Evolutionary conservation across 2,888 invertebrate species (phyloP).

Genomic region (Cotesia congregata): DNA sequence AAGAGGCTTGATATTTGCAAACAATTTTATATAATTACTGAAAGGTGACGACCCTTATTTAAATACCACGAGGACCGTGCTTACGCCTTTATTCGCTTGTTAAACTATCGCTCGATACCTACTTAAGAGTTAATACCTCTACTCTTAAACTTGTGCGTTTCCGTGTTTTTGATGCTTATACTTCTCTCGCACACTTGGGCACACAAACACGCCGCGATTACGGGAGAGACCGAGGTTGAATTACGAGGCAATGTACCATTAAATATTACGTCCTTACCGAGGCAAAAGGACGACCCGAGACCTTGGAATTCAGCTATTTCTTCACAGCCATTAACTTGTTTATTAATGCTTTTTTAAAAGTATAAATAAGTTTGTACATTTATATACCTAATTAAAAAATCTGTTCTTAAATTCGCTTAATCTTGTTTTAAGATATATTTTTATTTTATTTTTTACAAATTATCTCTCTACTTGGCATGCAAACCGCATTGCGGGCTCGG

Average conservation of each 20-base stretch:
- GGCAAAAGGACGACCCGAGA: background rate
- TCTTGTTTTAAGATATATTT: slow-evolving; percentile 9
- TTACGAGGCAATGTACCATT: slow-evolving; percentile 29
- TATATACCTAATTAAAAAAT: background rate
- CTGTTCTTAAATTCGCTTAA: background rate
- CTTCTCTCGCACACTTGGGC: background rate
- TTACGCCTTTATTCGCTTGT: slow-evolving; percentile 11
- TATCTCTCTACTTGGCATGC: slow-evolving; percentile 29
- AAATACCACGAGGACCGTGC: slow-evolving; percentile 28
- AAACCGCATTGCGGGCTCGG: slow-evolving; percentile 49
- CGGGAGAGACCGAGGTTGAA: slow-evolving; percentile 14
- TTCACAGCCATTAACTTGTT: background rate
- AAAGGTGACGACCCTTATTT: slow-evolving; percentile 28
- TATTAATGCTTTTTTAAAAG: background rate
- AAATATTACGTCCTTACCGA: slow-evolving; percentile 23
- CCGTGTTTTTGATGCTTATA: slow-evolving; percentile 33
- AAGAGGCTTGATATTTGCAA: slow-evolving; percentile 10
- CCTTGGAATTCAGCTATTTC: slow-evolving; percentile 28
- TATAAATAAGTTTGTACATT: background rate
- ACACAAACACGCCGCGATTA: background rate
- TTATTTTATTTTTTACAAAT: background rate
- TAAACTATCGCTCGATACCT: slow-evolving; percentile 10
- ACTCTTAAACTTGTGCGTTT: slow-evolving; percentile 23
- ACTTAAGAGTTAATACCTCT: background rate
- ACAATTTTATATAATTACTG: slow-evolving; percentile 22